A percentile compares a stretch with the other conserved stretches of the same genome.
phyloP scores from a whole-genome alignment of 2,888 invertebrate genomes.

The Microctonus hyperodae region DNA sequence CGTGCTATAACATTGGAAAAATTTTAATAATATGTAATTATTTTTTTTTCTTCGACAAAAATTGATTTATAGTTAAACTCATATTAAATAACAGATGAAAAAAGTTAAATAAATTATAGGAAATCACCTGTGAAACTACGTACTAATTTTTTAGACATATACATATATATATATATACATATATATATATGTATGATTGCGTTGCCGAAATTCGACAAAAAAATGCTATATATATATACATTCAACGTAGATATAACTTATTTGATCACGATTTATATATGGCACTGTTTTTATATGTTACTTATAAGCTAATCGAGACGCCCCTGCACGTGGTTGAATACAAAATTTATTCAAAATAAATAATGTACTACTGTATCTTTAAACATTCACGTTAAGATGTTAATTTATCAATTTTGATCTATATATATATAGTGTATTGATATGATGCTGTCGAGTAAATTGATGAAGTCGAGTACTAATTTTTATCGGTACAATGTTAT shows the following conservation, averaged over 20 bases:
- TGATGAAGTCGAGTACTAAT: neutral
- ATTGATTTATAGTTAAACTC: neutral
- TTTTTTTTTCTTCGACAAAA: neutral
- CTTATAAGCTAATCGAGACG: neutral
- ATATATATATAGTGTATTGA: neutral
- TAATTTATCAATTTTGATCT: neutral
- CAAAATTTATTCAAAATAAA: neutral
- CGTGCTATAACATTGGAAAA: constrained; percentile 2
- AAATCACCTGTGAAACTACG: neutral
- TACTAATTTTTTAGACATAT: neutral
- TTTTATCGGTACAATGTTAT: neutral
- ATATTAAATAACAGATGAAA: neutral
- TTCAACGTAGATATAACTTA: neutral
- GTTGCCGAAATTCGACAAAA: neutral
- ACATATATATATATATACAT: neutral
- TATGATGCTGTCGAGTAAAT: neutral
- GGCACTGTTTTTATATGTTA: constrained; percentile 2
- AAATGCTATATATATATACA: neutral
- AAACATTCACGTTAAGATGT: neutral
- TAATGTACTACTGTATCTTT: neutral
- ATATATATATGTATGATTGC: neutral
- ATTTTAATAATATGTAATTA: no score
- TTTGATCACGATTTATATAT: neutral
- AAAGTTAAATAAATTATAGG: neutral
- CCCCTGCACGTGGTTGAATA: neutral